phyloP scores from a whole-genome alignment of 2,888 invertebrate species.

The Drosophila imparisetae region DNA sequence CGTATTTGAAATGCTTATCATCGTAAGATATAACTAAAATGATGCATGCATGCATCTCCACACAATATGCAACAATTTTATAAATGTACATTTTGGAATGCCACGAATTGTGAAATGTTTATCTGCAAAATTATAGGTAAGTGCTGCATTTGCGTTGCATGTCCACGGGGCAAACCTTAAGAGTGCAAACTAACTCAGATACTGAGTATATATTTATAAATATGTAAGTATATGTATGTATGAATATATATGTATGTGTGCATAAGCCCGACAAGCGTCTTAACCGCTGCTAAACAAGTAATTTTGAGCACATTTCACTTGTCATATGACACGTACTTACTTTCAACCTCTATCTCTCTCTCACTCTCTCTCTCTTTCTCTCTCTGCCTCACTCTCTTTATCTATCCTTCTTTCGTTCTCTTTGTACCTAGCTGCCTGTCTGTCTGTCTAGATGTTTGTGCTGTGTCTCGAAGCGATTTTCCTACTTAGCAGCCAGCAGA shows the following conservation, averaged over 20 bases:
- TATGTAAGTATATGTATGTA: conserved; percentile 2
- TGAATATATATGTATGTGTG: conserved; percentile 3
- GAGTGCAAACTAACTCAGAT: conserved; percentile 38
- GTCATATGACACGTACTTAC: conserved; percentile 76
- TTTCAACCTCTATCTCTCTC: conserved; percentile 16
- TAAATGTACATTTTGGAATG: conserved; percentile 24
- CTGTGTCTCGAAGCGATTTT: conserved; percentile 72
- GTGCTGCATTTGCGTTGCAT: conserved; percentile 38
- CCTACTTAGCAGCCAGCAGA: conserved; percentile 67
- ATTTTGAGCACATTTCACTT: conserved; percentile 79
- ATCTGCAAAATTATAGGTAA: conserved; percentile 57
- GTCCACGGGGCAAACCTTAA: conserved; percentile 63
- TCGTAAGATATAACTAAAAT: not conserved
- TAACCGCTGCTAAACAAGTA: conserved; percentile 76
- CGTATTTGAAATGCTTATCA: not conserved
- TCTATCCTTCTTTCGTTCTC: not conserved
- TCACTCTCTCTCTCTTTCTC: not conserved
- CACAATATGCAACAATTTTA: conserved; percentile 19
- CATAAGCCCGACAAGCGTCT: conserved; percentile 47
- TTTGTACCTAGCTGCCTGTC: not conserved
- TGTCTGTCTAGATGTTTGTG: conserved; percentile 15
- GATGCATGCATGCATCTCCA: not conserved
- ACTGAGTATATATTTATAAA: conserved; percentile 20
- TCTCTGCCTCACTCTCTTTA: not conserved
- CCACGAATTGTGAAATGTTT: conserved; percentile 58